Percentiles rank a stretch among this genome's conserved stretches.
Evolutionary conservation across 2,113 vertebrate species (phyloP).

Genomic region (Vombatus ursinus): DNA sequence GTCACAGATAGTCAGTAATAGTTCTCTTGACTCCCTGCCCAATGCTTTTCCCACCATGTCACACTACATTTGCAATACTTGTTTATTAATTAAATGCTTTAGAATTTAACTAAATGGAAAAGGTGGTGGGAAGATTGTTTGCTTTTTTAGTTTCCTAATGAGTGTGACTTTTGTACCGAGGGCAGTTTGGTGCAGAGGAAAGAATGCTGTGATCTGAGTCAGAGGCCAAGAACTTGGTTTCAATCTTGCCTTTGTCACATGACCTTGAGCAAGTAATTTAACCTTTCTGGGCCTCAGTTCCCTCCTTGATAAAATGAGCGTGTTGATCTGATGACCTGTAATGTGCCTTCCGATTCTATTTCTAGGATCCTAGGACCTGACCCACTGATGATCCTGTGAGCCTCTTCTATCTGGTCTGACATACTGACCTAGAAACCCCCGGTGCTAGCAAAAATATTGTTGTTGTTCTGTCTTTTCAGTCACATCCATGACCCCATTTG

Average conservation of each 20-base stretch:
- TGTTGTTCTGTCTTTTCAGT: background rate
- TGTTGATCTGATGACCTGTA: background rate
- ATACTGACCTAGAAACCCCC: background rate
- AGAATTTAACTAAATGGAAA: background rate
- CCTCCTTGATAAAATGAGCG: background rate
- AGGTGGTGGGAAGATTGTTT: background rate
- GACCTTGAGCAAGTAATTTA: background rate
- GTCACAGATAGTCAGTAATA: background rate
- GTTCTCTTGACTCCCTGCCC: background rate
- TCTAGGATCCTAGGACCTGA: background rate
- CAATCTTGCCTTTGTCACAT: background rate
- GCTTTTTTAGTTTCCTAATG: background rate
- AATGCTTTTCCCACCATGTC: background rate
- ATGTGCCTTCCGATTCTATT: background rate
- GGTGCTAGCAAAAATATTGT: background rate
- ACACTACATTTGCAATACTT: background rate
- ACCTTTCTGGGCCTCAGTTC: background rate
- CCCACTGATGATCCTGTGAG: background rate
- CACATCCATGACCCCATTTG: background rate
- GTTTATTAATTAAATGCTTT: background rate
- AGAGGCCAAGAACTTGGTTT: background rate
- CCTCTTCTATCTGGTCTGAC: background rate
- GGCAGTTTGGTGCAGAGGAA: background rate
- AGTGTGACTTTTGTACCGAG: background rate
- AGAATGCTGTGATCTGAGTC: background rate